Base-by-base conservation (phyloP, 2,888 invertebrate genomes). In the Drepana falcataria region DNA sequence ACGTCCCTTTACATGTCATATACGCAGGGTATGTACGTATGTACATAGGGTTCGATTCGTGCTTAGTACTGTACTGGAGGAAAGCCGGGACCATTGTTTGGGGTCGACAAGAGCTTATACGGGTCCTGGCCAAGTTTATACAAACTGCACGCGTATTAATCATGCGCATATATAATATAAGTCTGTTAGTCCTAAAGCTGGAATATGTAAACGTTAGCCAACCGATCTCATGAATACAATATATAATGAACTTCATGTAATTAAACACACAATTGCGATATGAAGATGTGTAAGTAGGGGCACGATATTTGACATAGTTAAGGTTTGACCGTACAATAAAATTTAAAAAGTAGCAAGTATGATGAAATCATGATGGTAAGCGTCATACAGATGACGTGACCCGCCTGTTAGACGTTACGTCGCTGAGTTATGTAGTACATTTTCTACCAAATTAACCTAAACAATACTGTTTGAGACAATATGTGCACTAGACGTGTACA, bases 101-200 rank as follows among this genome's bases (percentile, higher is more conserved):
- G 34, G 51, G 34, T 51, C 41, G 51, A 34, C 51, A 51, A 51
- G 40, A 40, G 51, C 40, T 51, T 51, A 49, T 49, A 41, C 35
- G 52, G 47, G 54, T 51, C 53, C 53, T 40, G 35, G 44, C 35
- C 35, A 47, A 53, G 54, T 56, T 57, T 59, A 53, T 49, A 55
- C 55, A 51, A 57, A 56, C 54, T 48, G 51, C 40, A 51, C 51
- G 40, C 51, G 40, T 51, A 40, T 51, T 40, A n/a, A 51, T 34
- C 37, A 49, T 35, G 35, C 37, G 37, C 49, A 49, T 40, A 51
- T 33, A 51, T 51, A 40, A 34, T 4, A 37, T 34, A 35, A 21
- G 34, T 37, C 21, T 1, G 21, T 51, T 51, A 6, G 34, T 33
- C 51, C 21, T 37, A 51, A 40, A 40, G 51, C 21, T 41, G 21